Base-by-base conservation (phyloP, 2,797 vertebrate genomes). In the Lepilemur ruficaudatus region DNA sequence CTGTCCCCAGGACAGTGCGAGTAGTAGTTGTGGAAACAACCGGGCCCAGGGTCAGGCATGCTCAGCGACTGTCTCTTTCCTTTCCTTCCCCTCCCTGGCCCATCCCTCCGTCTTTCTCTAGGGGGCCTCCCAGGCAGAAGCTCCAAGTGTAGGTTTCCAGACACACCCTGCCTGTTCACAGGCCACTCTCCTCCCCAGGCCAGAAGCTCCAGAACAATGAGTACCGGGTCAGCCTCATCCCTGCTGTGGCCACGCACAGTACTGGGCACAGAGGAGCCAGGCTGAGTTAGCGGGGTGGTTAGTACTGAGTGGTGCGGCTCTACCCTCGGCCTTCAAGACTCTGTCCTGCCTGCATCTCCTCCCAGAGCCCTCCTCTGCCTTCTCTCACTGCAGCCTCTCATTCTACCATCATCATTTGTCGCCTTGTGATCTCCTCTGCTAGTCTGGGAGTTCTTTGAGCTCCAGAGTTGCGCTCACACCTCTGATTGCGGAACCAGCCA, bases 261-360 rank as follows among this genome's bases (percentile, higher is more conserved):
- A 50, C 50, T 41, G 10, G 65, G 32, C 23, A 50, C 2, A 3
- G 35, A 72, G 12, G 35, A 25, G 28, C 32, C 6, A 12, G 46
- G 80, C 32, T 14, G 10, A 30, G 7, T 43, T n/a, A 20, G 41
- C 72, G 13, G 28, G 70, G 61, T 35, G 80, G 20, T 78, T 32
- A 55, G 41, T 38, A 35, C 73, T 67, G 79, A 73, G 69, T 23
- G 35, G 41, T 14, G 4, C 23, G 70, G 65, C 41, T 69, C 10
- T 48, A 38, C 25, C 79, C 17, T 30, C 0, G 2, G n/a, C 65
- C 17, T 63, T 70, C 6, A 2, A 1, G 55, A 75, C 41, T 46
- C 14, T 0, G 0, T 22, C 38, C 13, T 4, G 22, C 38, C n/a
- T 38, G 20, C 6, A 38, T 10, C 20, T 55, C n/a, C 75, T 67